Evolutionary conservation across 2,888 invertebrate species (phyloP).

Genomic region (Meta bourneti): DNA sequence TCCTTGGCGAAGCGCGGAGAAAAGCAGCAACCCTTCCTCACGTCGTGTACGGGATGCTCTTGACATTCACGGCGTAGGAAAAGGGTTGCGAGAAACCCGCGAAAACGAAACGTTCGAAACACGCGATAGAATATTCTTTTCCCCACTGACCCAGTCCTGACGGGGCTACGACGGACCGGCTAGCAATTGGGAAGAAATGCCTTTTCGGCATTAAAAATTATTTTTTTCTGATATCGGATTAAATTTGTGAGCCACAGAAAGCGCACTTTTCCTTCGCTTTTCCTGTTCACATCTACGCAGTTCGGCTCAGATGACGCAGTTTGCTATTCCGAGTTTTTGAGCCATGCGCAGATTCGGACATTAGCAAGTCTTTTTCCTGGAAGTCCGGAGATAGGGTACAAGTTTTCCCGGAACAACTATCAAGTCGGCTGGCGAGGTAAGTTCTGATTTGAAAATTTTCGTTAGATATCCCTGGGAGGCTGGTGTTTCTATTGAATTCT

Average conservation of each 20-base stretch:
- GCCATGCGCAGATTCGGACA: constrained; percentile 73
- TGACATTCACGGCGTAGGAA: constrained; percentile 71
- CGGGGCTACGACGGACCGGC: not conserved
- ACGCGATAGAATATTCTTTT: not conserved
- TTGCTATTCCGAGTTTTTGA: constrained; percentile 66
- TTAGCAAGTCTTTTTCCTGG: constrained; percentile 14
- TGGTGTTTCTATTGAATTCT: no score
- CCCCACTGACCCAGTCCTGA: not conserved
- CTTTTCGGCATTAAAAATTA: constrained; percentile 5
- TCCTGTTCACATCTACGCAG: constrained; percentile 69
- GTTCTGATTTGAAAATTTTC: not conserved
- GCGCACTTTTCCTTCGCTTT: constrained; percentile 26
- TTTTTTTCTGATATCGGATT: constrained; percentile 7
- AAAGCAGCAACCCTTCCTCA: constrained; percentile 54
- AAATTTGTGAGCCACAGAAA: not conserved
- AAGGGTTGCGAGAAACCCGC: constrained; percentile 71
- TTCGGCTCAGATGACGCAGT: constrained; percentile 70
- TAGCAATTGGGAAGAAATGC: not conserved
- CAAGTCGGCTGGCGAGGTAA: not conserved
- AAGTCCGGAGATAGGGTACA: not conserved
- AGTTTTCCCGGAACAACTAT: not conserved
- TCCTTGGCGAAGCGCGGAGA: constrained; percentile 29
- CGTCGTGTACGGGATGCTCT: constrained; percentile 62
- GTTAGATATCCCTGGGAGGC: no score
- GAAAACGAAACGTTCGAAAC: constrained; percentile 55